Conservation (phyloP, 2,888 invertebrate genomes). For the Nomada fabriciana region DNA sequence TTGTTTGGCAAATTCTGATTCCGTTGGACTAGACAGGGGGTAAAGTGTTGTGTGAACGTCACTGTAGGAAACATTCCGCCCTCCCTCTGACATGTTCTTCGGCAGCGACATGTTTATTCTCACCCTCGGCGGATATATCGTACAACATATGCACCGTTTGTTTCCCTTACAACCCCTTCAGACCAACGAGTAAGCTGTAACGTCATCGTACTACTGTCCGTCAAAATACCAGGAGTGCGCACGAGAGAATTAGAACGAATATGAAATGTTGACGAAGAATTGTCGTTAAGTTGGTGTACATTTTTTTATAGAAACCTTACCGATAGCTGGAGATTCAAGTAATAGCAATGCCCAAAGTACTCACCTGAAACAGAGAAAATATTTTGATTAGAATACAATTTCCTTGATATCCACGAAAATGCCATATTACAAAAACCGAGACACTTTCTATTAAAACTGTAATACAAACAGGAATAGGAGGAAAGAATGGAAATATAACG, state of each 20-base stretch:
- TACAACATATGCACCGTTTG: conserved; percentile 54
- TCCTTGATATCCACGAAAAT: too few species aligned
- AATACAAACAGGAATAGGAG: neutral
- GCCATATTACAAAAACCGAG: conserved; percentile 27
- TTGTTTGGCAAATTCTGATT: too few species aligned
- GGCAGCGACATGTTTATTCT: conserved; percentile 71
- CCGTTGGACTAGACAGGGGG: too few species aligned
- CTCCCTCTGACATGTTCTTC: conserved; percentile 62
- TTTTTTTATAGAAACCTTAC: conserved; percentile 32
- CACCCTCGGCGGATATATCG: conserved; percentile 61
- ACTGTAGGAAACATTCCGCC: conserved; percentile 69
- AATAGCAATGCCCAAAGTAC: conserved; percentile 50
- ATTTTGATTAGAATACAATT: neutral
- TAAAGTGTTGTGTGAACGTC: conserved; percentile 50
- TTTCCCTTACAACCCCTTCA: conserved; percentile 54
- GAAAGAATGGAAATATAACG: neutral
- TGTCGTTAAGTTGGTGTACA: conserved; percentile 62
- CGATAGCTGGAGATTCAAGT: conserved; percentile 7
- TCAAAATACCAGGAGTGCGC: conserved; percentile 9
- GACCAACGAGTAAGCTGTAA: conserved; percentile 65
- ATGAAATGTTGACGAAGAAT: conserved; percentile 30
- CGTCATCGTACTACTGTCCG: conserved; percentile 41
- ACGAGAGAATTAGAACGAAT: neutral
- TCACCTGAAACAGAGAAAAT: conserved; percentile 76
- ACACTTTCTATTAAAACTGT: conserved; percentile 33